Conservation (phyloP, 2,797 vertebrate genomes). For the Melanotaenia nigrans region DNA sequence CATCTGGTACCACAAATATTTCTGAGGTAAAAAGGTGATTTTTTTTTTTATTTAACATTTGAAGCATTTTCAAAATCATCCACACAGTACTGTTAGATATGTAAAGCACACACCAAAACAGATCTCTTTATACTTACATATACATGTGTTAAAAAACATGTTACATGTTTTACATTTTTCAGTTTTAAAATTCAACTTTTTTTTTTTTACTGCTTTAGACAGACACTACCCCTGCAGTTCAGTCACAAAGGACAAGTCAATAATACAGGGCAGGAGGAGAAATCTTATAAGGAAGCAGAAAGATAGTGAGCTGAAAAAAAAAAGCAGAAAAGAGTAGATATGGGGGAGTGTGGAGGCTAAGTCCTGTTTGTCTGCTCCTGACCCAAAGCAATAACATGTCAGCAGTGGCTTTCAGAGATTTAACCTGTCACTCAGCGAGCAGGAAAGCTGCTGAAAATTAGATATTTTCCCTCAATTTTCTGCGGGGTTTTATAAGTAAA, state of each 20-base stretch:
- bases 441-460: conserved; percentile 31
- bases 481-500: conserved; percentile 21
- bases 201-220: conserved; percentile 33
- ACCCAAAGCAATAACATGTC: conserved; percentile 76
- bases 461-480: conserved; percentile 27
- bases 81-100: not conserved
- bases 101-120: no score
- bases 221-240: conserved; percentile 51
- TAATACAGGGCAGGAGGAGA: conserved; percentile 78
- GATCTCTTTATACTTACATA: not conserved
- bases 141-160: not conserved
- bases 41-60: no score
- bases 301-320: conserved; percentile 48
- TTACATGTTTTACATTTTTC: conserved; percentile 5
- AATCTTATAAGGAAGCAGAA: conserved; percentile 72
- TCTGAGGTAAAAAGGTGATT: not conserved
- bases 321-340: conserved; percentile 45
- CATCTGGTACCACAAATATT: not conserved
- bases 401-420: conserved; percentile 69
- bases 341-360: conserved; percentile 41
- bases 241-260: conserved; percentile 78
- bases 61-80: not conserved
- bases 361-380: conserved; percentile 57
- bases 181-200: conserved; percentile 29
- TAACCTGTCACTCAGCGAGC: conserved; percentile 69